Evolutionary conservation across 2,797 vertebrate genomes (phyloP).

Genomic region (Urosaurus nigricauda): DNA sequence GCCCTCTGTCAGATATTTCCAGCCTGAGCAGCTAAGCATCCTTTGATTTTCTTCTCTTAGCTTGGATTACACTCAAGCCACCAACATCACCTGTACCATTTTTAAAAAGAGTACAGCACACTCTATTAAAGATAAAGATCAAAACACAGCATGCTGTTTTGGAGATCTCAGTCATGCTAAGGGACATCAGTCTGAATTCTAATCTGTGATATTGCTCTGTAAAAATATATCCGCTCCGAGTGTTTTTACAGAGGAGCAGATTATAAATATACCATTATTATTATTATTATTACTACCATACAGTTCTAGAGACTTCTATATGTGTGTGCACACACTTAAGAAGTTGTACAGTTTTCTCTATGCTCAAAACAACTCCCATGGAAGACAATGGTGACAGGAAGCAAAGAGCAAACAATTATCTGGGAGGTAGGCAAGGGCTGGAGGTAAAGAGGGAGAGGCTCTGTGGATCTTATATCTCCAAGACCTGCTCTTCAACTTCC

Average conservation of each 20-base stretch:
- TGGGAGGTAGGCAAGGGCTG: neutral
- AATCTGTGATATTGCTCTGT: neutral
- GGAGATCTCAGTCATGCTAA: neutral
- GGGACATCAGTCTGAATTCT: neutral
- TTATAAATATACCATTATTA: too few relatives aligned
- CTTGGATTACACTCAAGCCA: neutral
- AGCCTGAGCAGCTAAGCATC: neutral
- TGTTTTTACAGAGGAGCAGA: too few relatives aligned
- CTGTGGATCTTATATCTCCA: neutral
- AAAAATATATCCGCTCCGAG: neutral
- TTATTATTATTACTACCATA: neutral
- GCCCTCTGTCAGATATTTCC: neutral
- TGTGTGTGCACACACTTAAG: neutral
- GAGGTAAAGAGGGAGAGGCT: neutral
- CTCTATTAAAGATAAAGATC: too few relatives aligned
- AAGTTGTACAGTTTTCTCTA: neutral
- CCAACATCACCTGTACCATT: neutral
- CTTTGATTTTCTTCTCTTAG: neutral
- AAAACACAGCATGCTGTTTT: neutral
- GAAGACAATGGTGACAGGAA: neutral
- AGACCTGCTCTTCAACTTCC: slow-evolving; percentile 1
- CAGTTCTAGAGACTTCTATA: neutral
- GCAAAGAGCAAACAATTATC: neutral
- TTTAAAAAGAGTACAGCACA: too few relatives aligned
- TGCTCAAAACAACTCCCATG: too few relatives aligned